These are phyloP conservation scores for Actias luna DNA, from an alignment of 2,888 invertebrate species.

Conservation along the genomic window DNA sequence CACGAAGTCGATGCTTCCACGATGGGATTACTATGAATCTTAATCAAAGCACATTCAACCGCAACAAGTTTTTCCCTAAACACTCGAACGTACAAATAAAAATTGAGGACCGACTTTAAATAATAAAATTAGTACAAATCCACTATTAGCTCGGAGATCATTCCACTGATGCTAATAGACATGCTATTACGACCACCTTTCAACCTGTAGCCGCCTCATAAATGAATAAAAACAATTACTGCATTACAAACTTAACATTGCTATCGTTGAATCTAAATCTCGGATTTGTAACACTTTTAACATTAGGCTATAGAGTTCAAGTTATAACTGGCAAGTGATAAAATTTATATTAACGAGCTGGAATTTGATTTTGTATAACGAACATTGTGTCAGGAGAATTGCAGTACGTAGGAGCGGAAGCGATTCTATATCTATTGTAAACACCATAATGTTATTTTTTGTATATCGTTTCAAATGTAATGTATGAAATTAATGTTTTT, in stretches of 20 bases:
- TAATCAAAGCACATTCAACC: slow-evolving; percentile 40
- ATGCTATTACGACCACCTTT: slow-evolving; percentile 65
- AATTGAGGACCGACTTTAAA: slow-evolving; percentile 55
- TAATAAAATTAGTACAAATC: slow-evolving; percentile 69
- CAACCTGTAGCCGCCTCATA: slow-evolving; percentile 61
- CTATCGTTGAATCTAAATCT: background rate
- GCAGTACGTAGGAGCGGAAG: slow-evolving; percentile 36
- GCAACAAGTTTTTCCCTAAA: slow-evolving; percentile 39
- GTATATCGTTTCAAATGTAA: background rate
- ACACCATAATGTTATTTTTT: background rate
- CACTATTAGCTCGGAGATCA: slow-evolving; percentile 56
- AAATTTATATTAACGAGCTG: slow-evolving; percentile 31
- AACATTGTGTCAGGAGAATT: slow-evolving; percentile 34
- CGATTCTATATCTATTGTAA: slow-evolving; percentile 22
- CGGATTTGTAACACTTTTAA: slow-evolving; percentile 25
- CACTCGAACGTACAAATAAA: slow-evolving; percentile 52
- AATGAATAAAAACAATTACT: slow-evolving; percentile 77
- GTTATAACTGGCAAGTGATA: slow-evolving; percentile 28
- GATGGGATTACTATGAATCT: slow-evolving; percentile 20
- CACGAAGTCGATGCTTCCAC: background rate
- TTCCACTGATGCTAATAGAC: slow-evolving; percentile 57
- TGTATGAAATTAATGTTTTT: background rate
- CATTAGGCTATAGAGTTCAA: slow-evolving; percentile 27
- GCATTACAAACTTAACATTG: slow-evolving; percentile 37
- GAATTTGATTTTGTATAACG: slow-evolving; percentile 34